phyloP scores from a whole-genome alignment of 2,113 vertebrate genomes.

The Rhipidura dahli region DNA sequence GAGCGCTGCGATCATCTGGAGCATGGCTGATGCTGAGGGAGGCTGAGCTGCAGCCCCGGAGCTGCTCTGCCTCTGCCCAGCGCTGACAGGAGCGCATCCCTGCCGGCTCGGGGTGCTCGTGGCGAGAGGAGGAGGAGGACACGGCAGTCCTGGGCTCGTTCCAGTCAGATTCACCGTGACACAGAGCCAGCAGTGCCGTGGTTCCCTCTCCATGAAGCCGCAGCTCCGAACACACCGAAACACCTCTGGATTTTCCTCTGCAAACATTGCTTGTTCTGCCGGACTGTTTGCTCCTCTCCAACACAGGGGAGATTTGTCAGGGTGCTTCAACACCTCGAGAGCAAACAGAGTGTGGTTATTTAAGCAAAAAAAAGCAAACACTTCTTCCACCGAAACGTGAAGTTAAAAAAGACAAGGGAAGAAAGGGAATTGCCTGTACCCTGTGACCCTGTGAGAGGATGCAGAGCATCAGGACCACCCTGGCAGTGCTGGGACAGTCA shows the following conservation, averaged over 20 bases:
- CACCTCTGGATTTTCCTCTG: not conserved
- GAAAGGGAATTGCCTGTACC: accelerated
- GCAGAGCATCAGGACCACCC: not conserved
- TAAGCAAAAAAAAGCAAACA: conserved; percentile 10
- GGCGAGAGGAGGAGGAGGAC: not conserved
- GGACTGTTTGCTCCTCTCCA: conserved; percentile 38
- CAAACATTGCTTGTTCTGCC: not conserved
- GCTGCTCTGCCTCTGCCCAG: not conserved
- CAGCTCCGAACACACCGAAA: not conserved
- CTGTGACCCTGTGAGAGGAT: accelerated
- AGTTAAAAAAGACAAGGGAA: not conserved
- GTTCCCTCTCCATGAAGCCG: not conserved
- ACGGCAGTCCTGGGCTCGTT: accelerated
- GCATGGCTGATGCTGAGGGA: accelerated
- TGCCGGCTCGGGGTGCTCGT: accelerated
- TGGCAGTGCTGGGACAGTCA: accelerated
- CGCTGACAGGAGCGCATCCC: not conserved
- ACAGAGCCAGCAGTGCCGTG: accelerated
- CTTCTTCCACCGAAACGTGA: not conserved
- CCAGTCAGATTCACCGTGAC: accelerated
- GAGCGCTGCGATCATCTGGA: not conserved
- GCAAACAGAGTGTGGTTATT: not conserved
- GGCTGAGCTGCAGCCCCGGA: not conserved
- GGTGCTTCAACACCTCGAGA: not conserved
- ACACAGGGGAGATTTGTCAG: not conserved